phyloP scores from a whole-genome alignment of 1,140 invertebrate genomes.

The Thereuonema tuberculata region DNA sequence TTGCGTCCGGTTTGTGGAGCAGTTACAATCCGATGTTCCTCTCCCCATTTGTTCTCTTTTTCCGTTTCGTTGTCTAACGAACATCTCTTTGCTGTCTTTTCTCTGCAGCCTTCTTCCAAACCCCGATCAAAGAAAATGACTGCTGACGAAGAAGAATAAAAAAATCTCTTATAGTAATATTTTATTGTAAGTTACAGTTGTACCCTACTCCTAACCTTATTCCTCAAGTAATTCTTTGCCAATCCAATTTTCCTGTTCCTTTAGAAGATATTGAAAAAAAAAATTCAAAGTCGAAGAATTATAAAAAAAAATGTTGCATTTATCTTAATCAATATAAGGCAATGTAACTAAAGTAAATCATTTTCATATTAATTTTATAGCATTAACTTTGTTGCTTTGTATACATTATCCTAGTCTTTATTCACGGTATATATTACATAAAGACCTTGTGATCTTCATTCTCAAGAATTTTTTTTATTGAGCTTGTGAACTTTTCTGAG shows the following conservation, averaged over 20 bases:
- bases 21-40: not conserved
- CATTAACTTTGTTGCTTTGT: too few relatives aligned
- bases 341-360: too few relatives aligned
- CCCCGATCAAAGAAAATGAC: not conserved
- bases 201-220: not conserved
- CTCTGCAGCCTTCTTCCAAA: not conserved
- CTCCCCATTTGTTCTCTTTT: not conserved
- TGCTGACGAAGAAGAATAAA: not conserved
- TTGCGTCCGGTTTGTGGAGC: not conserved
- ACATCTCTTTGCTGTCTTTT: conserved; percentile 2
- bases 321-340: too few relatives aligned
- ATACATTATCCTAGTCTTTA: too few relatives aligned
- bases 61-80: not conserved
- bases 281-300: too few relatives aligned
- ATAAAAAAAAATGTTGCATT: too few relatives aligned
- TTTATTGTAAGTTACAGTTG: not conserved
- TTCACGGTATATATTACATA: too few relatives aligned
- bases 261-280: not conserved
- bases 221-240: not conserved
- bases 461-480: too few relatives aligned
- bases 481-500: too few relatives aligned
- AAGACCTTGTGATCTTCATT: too few relatives aligned
- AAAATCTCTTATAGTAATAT: not conserved
- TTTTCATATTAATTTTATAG: too few relatives aligned
- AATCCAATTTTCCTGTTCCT: not conserved